Evolutionary conservation across 2,113 vertebrate genomes (phyloP).

Genomic region (Poecilia latipinna): DNA sequence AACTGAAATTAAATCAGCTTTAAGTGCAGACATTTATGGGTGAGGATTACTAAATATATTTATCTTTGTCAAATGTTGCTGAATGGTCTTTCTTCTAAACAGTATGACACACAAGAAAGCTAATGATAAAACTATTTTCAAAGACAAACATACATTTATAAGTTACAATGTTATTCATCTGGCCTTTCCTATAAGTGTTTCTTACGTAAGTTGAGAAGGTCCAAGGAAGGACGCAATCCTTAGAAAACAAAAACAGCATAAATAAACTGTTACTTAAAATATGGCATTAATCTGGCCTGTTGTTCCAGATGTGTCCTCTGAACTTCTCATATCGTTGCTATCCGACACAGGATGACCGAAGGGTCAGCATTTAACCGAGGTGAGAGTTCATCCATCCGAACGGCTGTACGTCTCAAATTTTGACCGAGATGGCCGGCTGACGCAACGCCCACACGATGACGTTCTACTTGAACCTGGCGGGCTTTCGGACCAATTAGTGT

Average conservation of each 20-base stretch:
- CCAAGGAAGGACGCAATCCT: background rate
- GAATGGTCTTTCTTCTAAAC: no score
- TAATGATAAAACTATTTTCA: no score
- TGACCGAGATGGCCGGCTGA: slow-evolving; percentile 3
- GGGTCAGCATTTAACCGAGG: slow-evolving; percentile 20
- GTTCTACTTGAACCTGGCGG: slow-evolving; percentile 49
- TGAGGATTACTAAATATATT: no score
- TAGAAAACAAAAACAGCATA: background rate
- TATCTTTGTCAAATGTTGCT: no score
- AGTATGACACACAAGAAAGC: no score
- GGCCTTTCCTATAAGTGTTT: background rate
- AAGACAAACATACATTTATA: no score
- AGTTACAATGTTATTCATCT: background rate
- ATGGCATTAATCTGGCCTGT: background rate
- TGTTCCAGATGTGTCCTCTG: slow-evolving; percentile 34
- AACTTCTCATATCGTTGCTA: slow-evolving; percentile 9
- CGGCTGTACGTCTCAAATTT: slow-evolving; percentile 10
- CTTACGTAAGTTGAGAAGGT: background rate
- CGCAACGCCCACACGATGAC: slow-evolving; percentile 31
- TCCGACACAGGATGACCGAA: slow-evolving; percentile 18
- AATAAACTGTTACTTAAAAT: background rate
- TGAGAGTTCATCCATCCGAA: slow-evolving; percentile 24
- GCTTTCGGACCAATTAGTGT: slow-evolving; percentile 70
- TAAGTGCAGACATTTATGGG: no score
- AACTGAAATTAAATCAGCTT: no score